A percentile compares a stretch with the other conserved stretches of the same genome.
These are phyloP conservation scores for Aspidoscelis tigris DNA, from an alignment of 2,113 vertebrate genomes.

Conservation along the genomic window DNA sequence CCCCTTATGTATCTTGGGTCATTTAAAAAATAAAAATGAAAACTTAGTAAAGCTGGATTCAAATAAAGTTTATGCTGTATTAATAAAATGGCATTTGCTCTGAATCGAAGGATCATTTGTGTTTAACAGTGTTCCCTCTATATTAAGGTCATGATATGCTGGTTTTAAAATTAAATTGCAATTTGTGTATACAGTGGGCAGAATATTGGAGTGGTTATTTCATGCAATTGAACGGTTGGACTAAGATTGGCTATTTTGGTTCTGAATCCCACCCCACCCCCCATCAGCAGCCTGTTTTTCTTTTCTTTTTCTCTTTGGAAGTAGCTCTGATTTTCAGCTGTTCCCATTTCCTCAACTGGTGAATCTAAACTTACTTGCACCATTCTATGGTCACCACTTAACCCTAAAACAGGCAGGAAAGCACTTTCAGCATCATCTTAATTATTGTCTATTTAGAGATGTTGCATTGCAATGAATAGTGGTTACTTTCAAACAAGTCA, in stretches of 20 bases:
- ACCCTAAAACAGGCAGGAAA: neutral
- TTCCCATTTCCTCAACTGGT: neutral
- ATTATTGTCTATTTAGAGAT: no score
- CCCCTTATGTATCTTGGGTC: neutral
- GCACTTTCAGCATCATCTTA: no score
- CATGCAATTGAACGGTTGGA: accelerated
- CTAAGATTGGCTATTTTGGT: neutral
- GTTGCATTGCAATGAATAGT: no score
- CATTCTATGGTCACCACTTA: neutral
- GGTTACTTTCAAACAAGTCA: neutral
- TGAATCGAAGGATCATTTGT: neutral
- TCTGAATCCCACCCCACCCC: neutral
- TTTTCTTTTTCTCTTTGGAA: neutral
- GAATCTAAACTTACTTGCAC: neutral
- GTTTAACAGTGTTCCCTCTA: neutral
- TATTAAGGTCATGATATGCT: neutral
- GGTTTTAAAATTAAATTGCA: neutral
- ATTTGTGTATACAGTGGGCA: neutral
- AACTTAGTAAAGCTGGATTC: neutral
- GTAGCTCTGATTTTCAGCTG: neutral
- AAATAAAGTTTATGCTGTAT: accelerated
- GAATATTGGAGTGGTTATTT: accelerated
- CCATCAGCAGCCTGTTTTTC: neutral
- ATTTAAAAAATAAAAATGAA: no score
- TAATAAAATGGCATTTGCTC: neutral